Evolutionary conservation across 1,140 invertebrate species (phyloP), one percentile per base, ranked within the genome.

Genomic region (Drosophila azteca): DNA sequence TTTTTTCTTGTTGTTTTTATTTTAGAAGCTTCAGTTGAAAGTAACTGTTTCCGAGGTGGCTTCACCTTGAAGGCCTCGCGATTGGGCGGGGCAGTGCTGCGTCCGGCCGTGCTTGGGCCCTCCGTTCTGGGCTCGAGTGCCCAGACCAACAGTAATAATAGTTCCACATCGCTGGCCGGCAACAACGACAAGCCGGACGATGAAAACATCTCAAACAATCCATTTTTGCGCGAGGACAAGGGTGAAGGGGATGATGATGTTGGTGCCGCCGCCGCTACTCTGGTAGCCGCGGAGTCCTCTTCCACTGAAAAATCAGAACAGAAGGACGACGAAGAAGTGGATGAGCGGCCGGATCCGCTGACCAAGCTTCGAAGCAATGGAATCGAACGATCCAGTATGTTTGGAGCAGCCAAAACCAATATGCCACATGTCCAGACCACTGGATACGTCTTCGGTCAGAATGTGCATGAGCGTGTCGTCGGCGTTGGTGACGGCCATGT

Each of bases 381-480:
- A n/a, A 79, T 91, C 26, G 90, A 91, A 50, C 71, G 90, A 2
- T 59, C 82, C 29, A 91, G 81, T 48, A 83, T 91, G 55, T 91
- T 91, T 67, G 74, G 84, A 1, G 75, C 84, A 4, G 77, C 90
- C 13, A 91, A 91, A 61, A 81, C 67, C 48, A 90, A 76, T 44
- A 90, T 91, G 72, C 90, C 90, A 43, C 70, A 80, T 49, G 79
- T 90, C 5, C 82, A 92, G 53, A 76, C 76, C 65, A 90, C 93
- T 31, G 94, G 94, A 51, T 98, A 97, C 93, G 95, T 98, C 5
- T 98, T 98, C 92, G 97, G 97, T n/a, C 96, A 97, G 89, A 97
- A 97, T 92, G 93, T 98, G 41, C 95, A 96, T 90, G 96, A 97
- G 75, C 93, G 96, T 72, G 97, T 97, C 15, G 93, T 95, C 15